A percentile compares a stretch with the other conserved stretches of the same genome.
Conservation (phyloP, 2,888 invertebrate genomes). For the Melanchra persicariae region DNA sequence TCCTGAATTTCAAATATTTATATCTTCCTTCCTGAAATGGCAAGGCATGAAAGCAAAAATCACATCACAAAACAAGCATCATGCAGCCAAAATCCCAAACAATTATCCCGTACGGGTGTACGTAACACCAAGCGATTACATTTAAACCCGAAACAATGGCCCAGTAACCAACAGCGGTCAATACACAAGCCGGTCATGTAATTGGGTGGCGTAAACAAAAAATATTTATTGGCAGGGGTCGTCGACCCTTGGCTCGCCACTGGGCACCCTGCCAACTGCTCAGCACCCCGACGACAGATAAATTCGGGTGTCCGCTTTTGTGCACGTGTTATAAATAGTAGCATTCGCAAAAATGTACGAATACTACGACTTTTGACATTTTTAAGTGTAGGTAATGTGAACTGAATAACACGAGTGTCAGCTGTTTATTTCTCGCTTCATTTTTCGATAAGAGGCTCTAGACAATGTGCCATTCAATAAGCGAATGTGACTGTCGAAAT, state of each 20-base stretch:
- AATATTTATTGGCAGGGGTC: conserved; percentile 74
- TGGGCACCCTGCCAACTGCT: conserved; percentile 58
- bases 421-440: background rate
- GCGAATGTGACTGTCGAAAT: too few species aligned
- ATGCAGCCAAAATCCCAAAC: background rate
- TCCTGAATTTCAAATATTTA: background rate
- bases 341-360: conserved; percentile 39
- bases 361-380: conserved; percentile 26
- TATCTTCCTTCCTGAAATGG: too few species aligned
- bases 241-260: conserved; percentile 62
- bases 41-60: background rate
- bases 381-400: conserved; percentile 19
- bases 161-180: conserved; percentile 36
- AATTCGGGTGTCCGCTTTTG: background rate
- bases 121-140: conserved; percentile 33
- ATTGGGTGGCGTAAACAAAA: conserved; percentile 74
- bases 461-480: too few species aligned
- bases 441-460: background rate
- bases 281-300: conserved; percentile 22
- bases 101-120: background rate
- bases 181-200: conserved; percentile 42
- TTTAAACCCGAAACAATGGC: conserved; percentile 26
- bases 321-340: conserved; percentile 56
- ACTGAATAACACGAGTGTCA: conserved; percentile 20
- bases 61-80: background rate